Evolutionary conservation across 2,797 vertebrate genomes (phyloP).

Genomic region (Philypnodon macrostomus): DNA sequence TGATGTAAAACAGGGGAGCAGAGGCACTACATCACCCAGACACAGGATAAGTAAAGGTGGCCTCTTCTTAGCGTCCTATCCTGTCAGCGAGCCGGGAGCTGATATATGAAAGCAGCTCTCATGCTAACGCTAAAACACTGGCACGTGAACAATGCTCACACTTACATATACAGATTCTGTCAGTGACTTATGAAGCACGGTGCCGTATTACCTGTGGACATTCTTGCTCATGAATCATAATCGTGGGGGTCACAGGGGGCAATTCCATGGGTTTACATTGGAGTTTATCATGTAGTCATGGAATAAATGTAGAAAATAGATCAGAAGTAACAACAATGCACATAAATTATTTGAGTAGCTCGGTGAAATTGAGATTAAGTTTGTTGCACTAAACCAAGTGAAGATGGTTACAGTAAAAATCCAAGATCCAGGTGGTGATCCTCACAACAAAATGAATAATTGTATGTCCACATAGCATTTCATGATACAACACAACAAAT

Average conservation of each 20-base stretch:
- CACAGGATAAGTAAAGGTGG: slow-evolving; percentile 69
- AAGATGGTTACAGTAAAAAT: no score
- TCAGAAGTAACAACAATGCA: background rate
- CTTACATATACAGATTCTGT: slow-evolving; percentile 50
- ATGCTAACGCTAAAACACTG: slow-evolving; percentile 41
- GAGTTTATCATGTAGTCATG: background rate
- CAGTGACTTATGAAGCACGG: slow-evolving; percentile 52
- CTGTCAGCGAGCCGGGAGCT: slow-evolving; percentile 58
- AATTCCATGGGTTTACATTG: slow-evolving; percentile 5
- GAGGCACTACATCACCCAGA: slow-evolving; percentile 65
- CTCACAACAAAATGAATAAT: no score
- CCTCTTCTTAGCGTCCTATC: slow-evolving; percentile 65
- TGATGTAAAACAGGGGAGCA: slow-evolving; percentile 62
- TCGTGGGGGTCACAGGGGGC: slow-evolving; percentile 16
- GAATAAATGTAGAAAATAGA: slow-evolving; percentile 7
- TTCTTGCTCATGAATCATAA: slow-evolving; percentile 45
- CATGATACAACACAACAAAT: no score
- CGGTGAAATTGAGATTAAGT: no score
- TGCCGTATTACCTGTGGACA: slow-evolving; percentile 29
- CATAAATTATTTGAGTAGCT: no score
- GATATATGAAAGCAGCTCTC: slow-evolving; percentile 67
- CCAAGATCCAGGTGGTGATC: no score
- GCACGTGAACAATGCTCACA: slow-evolving; percentile 40
- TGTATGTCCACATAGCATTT: no score
- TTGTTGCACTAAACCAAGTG: no score